phyloP scores from a whole-genome alignment of 1,140 invertebrate species.

The Listronotus oregonensis region DNA sequence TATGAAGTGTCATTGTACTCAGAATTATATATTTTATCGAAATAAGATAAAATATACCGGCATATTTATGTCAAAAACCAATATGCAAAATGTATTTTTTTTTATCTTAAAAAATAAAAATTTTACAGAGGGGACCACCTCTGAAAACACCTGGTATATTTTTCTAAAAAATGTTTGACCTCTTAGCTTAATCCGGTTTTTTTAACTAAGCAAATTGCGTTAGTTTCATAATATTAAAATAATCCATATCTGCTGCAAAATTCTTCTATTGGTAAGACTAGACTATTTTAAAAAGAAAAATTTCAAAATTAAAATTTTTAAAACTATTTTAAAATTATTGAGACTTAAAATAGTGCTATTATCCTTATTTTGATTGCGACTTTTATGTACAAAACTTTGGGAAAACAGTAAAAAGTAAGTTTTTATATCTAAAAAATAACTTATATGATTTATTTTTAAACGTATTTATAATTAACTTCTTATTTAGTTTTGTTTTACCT shows the following conservation, averaged over 20 bases:
- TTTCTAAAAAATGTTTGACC: too few species aligned
- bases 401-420: conserved; percentile 25
- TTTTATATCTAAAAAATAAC: conserved; percentile 32
- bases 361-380: conserved; percentile 27
- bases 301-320: conserved; percentile 35
- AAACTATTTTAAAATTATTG: conserved; percentile 25
- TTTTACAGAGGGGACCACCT: too few species aligned
- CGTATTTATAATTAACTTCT: conserved; percentile 16
- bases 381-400: conserved; percentile 42
- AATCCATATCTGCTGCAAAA: neutral
- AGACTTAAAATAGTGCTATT: conserved; percentile 25
- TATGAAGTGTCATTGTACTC: too few species aligned
- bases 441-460: conserved; percentile 22
- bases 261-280: conserved; percentile 12
- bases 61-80: too few species aligned
- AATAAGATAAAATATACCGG: too few species aligned
- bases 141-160: too few species aligned
- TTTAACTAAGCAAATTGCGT: too few species aligned
- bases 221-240: too few species aligned
- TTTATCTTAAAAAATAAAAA: too few species aligned
- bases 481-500: neutral
- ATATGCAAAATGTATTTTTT: too few species aligned
- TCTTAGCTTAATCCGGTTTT: too few species aligned
- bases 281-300: conserved; percentile 29
- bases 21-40: too few species aligned